These are phyloP conservation scores for Drosophila atripex DNA, from an alignment of 2,888 invertebrate species.

Conservation along the genomic window DNA sequence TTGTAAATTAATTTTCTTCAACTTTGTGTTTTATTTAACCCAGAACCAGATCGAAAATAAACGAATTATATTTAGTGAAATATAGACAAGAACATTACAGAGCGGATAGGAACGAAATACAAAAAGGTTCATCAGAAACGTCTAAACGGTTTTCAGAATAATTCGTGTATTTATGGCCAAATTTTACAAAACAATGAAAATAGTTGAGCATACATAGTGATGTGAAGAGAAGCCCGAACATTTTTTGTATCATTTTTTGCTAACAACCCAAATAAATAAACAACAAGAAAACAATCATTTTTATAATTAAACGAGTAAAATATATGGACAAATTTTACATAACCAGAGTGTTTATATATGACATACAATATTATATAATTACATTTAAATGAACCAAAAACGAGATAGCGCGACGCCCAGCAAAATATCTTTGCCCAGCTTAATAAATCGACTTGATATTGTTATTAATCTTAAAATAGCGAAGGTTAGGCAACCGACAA, in stretches of 20 bases:
- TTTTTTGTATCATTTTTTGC: slow-evolving; percentile 74
- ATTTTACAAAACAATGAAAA: slow-evolving; percentile 65
- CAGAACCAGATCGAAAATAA: slow-evolving; percentile 52
- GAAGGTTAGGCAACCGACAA: slow-evolving; percentile 41
- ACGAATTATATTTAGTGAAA: slow-evolving; percentile 21
- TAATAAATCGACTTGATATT: slow-evolving; percentile 54
- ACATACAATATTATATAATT: slow-evolving; percentile 33
- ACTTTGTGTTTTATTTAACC: slow-evolving; percentile 60
- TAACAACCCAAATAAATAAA: slow-evolving; percentile 72
- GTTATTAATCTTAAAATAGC: slow-evolving; percentile 55
- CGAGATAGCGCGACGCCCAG: slow-evolving; percentile 18
- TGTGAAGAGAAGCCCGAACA: slow-evolving; percentile 24
- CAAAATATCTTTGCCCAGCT: slow-evolving; percentile 53
- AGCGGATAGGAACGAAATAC: slow-evolving; percentile 20
- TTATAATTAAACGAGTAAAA: slow-evolving; percentile 42
- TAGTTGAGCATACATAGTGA: slow-evolving; percentile 32
- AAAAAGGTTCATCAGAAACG: slow-evolving; percentile 71
- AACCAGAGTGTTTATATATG: slow-evolving; percentile 54
- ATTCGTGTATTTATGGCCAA: slow-evolving; percentile 74
- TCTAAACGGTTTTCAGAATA: slow-evolving; percentile 74
- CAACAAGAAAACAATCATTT: slow-evolving; percentile 54
- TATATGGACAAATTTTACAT: slow-evolving; percentile 68
- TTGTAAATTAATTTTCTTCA: slow-evolving; percentile 62
- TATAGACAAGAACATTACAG: slow-evolving; percentile 21
- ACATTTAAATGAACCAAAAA: slow-evolving; percentile 32